Evolutionary conservation across 2,888 invertebrate species (phyloP), one percentile per base, ranked within the genome.

Genomic region (Chymomyza caudatula): DNA sequence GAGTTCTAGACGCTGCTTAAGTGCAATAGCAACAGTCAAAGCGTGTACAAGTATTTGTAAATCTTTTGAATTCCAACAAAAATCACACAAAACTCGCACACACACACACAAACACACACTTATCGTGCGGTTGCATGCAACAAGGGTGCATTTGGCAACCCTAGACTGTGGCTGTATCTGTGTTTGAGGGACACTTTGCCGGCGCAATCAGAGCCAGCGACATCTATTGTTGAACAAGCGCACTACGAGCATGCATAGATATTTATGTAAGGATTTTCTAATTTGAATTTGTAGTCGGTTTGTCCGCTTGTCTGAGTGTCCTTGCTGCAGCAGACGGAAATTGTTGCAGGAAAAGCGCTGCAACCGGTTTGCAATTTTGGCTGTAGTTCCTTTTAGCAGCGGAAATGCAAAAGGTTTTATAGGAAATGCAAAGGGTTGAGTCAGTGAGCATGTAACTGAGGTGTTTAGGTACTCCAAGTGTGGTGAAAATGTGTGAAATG

Each of bases 121-220:
- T 25, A 60, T 75, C 49, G 57, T 43, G 17, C 22, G 13, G 29
- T 37, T 37, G 29, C 29, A 37, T 37, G 8, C 23, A 11, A 52
- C 64, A 43, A 59, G 86, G 85, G 78, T 81, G 86, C 85, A 86
- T 73, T 77, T 83, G 77, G 86, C 85, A 86, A 76, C 85, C 85
- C 78, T 85, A 73, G 37, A 37, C 61, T 22, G 64, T 65, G 43
- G 61, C 61, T 53, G 17, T 6, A 15, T 17, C 47, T 17, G 15
- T 5, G 19, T 19, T 0, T 4, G 29, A 11, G 29, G 2, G 29
- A 37, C 29, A 37, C 29, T 37, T 37, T 37, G 29, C 29, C 29
- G 29, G 29, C 29, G 11, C 11, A 80, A 85, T 80, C 80, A 79
- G 84, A 67, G 68, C 77, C 64, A 83, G 80, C 86, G 80, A 80